Conservation (phyloP, 2,888 invertebrate genomes). For the Drosophila kanekoi region DNA sequence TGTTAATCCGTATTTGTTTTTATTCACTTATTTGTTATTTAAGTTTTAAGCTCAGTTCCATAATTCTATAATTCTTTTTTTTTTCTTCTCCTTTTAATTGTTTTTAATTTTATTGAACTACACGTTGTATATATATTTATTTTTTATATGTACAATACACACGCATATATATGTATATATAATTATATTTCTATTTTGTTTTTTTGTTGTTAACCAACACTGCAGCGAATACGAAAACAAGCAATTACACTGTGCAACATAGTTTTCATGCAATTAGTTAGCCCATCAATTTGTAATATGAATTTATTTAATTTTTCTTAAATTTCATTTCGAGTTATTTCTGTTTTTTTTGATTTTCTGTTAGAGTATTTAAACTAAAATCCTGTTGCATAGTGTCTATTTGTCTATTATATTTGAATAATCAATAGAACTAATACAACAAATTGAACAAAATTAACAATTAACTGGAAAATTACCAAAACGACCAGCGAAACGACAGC, state of each 20-base stretch:
- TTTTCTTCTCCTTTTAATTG: slow-evolving; percentile 3
- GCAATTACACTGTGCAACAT: slow-evolving; percentile 50
- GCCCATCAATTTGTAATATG: slow-evolving; percentile 3
- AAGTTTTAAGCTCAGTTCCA: slow-evolving; percentile 57
- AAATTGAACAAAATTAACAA: slow-evolving; percentile 19
- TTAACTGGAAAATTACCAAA: too few species aligned
- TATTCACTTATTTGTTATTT: slow-evolving; percentile 67
- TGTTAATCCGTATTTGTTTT: slow-evolving; percentile 70
- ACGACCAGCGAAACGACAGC: slow-evolving; percentile 27
- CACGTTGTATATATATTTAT: slow-evolving; percentile 43
- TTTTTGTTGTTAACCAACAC: neutral
- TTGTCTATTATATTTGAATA: slow-evolving; percentile 42
- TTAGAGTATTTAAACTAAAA: slow-evolving; percentile 1
- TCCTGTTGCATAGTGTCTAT: slow-evolving; percentile 43
- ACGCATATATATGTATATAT: slow-evolving; percentile 25
- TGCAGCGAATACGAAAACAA: too few species aligned
- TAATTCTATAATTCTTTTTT: slow-evolving; percentile 7
- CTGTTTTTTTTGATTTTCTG: slow-evolving; percentile 7
- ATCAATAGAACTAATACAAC: slow-evolving; percentile 49
- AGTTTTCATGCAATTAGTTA: slow-evolving; percentile 8
- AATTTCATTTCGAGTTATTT: neutral
- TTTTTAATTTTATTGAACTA: slow-evolving; percentile 42
- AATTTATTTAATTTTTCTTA: slow-evolving; percentile 1
- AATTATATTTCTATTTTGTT: slow-evolving; percentile 16
- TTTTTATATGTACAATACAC: slow-evolving; percentile 16